These are phyloP conservation scores for Porites lobata DNA, from an alignment of 92 coral and sea anemone species.

Conservation along the genomic window DNA sequence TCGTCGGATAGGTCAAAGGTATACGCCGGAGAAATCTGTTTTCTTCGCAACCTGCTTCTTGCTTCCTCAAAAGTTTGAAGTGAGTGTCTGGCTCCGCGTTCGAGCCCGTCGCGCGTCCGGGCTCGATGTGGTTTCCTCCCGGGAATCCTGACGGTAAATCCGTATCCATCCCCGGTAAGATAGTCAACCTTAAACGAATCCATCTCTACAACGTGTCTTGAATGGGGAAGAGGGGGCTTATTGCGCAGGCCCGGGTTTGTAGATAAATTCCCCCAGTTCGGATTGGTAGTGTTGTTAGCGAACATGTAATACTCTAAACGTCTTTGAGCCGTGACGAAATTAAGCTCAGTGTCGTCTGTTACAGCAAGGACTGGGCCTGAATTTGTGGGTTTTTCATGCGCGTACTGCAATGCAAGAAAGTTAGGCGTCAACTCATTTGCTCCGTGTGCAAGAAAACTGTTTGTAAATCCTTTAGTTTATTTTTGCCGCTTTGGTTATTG, in stretches of 20 bases:
- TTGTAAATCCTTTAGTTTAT: too few relatives aligned
- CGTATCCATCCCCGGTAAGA: conserved; percentile 83
- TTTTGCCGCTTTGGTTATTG: too few relatives aligned
- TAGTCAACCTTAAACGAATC: conserved; percentile 87
- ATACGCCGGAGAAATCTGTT: conserved; percentile 32
- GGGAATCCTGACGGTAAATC: conserved; percentile 91
- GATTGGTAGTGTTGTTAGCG: conserved; percentile 42
- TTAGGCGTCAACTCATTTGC: not conserved
- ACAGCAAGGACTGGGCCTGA: conserved; percentile 75
- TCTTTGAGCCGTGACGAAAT: conserved; percentile 87
- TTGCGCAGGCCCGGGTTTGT: not conserved
- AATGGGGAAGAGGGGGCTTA: not conserved
- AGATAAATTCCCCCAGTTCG: conserved; percentile 10
- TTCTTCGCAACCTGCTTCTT: conserved; percentile 18
- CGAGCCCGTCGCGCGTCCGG: conserved; percentile 16
- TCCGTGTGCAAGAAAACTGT: not conserved
- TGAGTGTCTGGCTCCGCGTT: conserved; percentile 18
- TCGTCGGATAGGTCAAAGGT: conserved; percentile 23
- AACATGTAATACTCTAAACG: conserved; percentile 94
- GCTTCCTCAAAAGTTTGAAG: conserved; percentile 83
- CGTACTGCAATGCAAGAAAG: conserved; percentile 29
- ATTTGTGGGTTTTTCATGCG: not conserved
- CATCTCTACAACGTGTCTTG: conserved; percentile 48
- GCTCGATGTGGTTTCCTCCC: conserved; percentile 50
- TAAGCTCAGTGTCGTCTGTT: conserved; percentile 79